Conservation (phyloP, 1,140 invertebrate species). For the Magallana ariakensis region DNA sequence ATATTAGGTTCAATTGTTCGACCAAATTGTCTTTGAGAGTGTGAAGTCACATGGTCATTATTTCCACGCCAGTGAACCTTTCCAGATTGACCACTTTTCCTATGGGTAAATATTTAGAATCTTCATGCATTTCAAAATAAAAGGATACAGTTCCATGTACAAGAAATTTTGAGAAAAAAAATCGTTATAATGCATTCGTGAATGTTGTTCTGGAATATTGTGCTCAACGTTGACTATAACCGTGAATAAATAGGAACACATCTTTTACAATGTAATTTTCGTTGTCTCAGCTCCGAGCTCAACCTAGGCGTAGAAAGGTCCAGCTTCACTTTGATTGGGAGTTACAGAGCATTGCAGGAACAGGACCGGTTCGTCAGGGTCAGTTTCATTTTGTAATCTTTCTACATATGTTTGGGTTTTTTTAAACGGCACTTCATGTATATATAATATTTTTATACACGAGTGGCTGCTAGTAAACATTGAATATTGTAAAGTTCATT, state of each 20-base stretch:
- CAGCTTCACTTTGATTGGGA: constrained; percentile 78
- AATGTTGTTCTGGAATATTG: too few species aligned
- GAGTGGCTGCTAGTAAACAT: too few species aligned
- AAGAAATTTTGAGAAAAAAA: too few species aligned
- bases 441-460: too few species aligned
- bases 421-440: too few species aligned
- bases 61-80: constrained; percentile 77
- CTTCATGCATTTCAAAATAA: too few species aligned
- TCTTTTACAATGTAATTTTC: too few species aligned
- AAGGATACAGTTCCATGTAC: too few species aligned
- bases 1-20: constrained; percentile 77
- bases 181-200: too few species aligned
- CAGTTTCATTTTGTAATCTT: constrained; percentile 15
- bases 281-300: constrained; percentile 73
- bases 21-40: constrained; percentile 79
- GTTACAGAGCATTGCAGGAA: constrained; percentile 70
- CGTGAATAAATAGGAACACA: too few species aligned
- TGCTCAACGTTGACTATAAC: too few species aligned
- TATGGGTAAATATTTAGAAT: constrained; percentile 63
- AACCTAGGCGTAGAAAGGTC: constrained; percentile 78
- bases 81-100: constrained; percentile 73
- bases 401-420: not conserved
- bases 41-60: constrained; percentile 80
- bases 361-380: constrained; percentile 75
- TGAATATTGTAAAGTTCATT: too few species aligned